Percentiles rank a stretch among this genome's conserved stretches.
These are phyloP conservation scores for Sinodicranocentrus sp. DNA, from an alignment of 2,888 invertebrate species.

Conservation along the genomic window DNA sequence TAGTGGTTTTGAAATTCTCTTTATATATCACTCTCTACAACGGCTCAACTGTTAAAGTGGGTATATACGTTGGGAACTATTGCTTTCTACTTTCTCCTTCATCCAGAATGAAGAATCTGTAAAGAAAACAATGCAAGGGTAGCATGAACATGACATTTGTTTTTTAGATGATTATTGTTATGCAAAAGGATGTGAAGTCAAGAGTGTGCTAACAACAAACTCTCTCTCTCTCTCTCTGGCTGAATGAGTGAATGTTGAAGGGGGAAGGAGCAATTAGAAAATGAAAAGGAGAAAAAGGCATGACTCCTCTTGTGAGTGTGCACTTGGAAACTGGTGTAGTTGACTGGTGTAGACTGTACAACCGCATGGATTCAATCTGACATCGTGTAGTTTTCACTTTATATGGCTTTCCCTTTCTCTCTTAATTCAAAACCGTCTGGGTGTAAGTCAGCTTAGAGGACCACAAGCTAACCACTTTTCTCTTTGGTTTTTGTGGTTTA, in stretches of 20 bases:
- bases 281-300: conserved; percentile 19
- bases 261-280: conserved; percentile 34
- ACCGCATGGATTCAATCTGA: no score
- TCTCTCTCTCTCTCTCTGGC: no score
- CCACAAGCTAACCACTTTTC: conserved; percentile 61
- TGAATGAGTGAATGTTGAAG: neutral
- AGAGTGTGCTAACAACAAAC: conserved; percentile 20
- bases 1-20: neutral
- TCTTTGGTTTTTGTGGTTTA: conserved; percentile 59
- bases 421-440: conserved; percentile 22
- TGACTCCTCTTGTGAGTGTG: neutral
- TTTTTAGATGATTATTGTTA: conserved; percentile 51
- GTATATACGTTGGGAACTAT: neutral
- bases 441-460: conserved; percentile 45
- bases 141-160: conserved; percentile 63
- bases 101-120: conserved; percentile 17
- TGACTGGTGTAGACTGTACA: no score
- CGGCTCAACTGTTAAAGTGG: no score
- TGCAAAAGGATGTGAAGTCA: conserved; percentile 48
- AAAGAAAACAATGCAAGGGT: conserved; percentile 42
- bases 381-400: neutral
- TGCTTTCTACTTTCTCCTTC: neutral
- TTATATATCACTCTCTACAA: no score
- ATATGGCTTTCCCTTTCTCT: conserved; percentile 9
- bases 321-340: neutral